Percentiles rank a stretch among this genome's conserved stretches.
These are phyloP conservation scores for Promerops cafer DNA, from an alignment of 2,113 vertebrate species.

Conservation along the genomic window DNA sequence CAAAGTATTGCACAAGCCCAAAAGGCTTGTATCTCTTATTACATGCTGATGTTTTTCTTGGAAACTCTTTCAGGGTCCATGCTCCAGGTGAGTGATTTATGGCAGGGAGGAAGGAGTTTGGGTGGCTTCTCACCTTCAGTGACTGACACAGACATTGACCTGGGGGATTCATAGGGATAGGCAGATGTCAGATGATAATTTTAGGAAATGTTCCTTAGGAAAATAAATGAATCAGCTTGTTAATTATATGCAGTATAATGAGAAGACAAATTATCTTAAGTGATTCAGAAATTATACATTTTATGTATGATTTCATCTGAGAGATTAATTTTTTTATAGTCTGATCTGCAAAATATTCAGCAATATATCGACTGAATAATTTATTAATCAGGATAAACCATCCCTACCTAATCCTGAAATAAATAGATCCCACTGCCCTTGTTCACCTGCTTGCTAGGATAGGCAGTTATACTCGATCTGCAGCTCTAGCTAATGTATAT, in stretches of 20 bases:
- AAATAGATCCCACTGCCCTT: neutral
- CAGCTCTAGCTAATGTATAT: neutral
- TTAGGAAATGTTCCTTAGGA: neutral
- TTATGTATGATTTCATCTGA: neutral
- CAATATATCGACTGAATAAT: neutral
- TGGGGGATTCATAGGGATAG: neutral
- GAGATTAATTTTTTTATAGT: neutral
- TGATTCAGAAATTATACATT: neutral
- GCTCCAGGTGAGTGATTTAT: neutral
- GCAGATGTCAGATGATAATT: neutral
- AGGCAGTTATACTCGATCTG: neutral
- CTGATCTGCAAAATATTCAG: neutral
- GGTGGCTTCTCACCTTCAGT: neutral
- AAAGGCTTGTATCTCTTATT: neutral
- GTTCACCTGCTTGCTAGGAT: neutral
- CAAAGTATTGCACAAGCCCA: neutral
- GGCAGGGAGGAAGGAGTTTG: neutral
- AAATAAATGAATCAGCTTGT: neutral
- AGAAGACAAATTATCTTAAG: neutral
- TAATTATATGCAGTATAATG: neutral
- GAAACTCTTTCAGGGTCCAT: neutral
- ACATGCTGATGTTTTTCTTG: neutral
- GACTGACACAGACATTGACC: neutral
- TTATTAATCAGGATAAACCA: neutral
- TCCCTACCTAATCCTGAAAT: neutral